Conservation (phyloP, 2,888 invertebrate species). For the Tipula unca region DNA sequence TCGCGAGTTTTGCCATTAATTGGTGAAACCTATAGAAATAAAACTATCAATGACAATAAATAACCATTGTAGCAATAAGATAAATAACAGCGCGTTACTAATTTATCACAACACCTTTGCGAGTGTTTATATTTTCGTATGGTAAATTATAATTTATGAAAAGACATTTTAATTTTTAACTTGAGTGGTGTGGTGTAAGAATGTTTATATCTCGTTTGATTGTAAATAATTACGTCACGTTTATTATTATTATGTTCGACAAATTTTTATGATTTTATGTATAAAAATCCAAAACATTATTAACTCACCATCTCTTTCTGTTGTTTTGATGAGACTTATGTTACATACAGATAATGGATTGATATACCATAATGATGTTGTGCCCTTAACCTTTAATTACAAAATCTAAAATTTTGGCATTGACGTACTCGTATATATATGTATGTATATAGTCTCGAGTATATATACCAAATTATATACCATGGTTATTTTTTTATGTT, state of each 20-base stretch:
- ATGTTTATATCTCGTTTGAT: background rate
- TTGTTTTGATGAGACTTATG: background rate
- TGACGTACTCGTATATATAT: background rate
- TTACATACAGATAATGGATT: background rate
- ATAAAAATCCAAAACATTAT: background rate
- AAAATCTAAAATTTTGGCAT: background rate
- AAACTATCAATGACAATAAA: background rate
- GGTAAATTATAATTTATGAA: background rate
- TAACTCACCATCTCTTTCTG: background rate
- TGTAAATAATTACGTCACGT: conserved; percentile 2
- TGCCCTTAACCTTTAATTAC: background rate
- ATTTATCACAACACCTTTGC: background rate
- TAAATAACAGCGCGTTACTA: background rate
- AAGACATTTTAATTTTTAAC: background rate
- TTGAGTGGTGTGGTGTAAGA: background rate
- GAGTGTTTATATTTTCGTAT: background rate
- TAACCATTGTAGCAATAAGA: background rate
- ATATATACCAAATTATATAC: too few relatives aligned
- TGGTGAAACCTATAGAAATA: too few relatives aligned
- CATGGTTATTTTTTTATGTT: background rate
- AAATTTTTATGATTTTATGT: background rate
- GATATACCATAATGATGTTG: background rate
- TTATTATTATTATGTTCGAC: background rate
- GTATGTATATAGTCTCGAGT: too few relatives aligned
- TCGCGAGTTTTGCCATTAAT: background rate